Conservation (phyloP, 2,888 invertebrate species). For the Melanotus villosus region DNA sequence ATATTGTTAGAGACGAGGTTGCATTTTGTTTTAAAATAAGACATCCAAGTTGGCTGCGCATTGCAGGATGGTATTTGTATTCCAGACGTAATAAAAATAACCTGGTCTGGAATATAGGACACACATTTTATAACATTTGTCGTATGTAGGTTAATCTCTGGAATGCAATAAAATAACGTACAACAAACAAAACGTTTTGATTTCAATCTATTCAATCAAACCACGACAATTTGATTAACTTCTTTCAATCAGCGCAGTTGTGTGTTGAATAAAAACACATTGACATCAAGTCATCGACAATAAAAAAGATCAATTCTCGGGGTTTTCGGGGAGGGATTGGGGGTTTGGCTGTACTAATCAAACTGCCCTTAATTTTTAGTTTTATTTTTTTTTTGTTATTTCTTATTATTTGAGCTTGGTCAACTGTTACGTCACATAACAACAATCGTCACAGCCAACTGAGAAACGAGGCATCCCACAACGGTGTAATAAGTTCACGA, state of each 20-base stretch:
- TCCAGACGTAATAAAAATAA: constrained; percentile 20
- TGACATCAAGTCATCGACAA: background rate
- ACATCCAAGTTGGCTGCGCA: constrained; percentile 1
- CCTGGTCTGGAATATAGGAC: constrained; percentile 4
- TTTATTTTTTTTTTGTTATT: no score
- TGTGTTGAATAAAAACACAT: background rate
- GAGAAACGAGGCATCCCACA: constrained; percentile 9
- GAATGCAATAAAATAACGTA: background rate
- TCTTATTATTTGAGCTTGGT: background rate
- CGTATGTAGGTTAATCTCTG: constrained; percentile 6
- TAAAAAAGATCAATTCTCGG: background rate
- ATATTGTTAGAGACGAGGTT: background rate
- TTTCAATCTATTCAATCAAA: background rate
- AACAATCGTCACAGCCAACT: constrained; percentile 14
- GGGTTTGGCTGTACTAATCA: no score
- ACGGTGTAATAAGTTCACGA: constrained; percentile 5
- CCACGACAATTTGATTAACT: constrained; percentile 1
- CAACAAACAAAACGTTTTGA: background rate
- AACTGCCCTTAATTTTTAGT: no score
- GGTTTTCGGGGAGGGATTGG: background rate
- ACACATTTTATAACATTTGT: background rate
- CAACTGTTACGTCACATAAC: constrained; percentile 16
- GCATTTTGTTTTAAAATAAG: background rate
- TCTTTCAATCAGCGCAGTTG: background rate
- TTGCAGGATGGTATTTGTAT: constrained; percentile 6